A percentile compares a stretch with the other conserved stretches of the same genome.
These are phyloP conservation scores for Monochamus alternatus DNA, from an alignment of 2,888 invertebrate species.

Conservation along the genomic window DNA sequence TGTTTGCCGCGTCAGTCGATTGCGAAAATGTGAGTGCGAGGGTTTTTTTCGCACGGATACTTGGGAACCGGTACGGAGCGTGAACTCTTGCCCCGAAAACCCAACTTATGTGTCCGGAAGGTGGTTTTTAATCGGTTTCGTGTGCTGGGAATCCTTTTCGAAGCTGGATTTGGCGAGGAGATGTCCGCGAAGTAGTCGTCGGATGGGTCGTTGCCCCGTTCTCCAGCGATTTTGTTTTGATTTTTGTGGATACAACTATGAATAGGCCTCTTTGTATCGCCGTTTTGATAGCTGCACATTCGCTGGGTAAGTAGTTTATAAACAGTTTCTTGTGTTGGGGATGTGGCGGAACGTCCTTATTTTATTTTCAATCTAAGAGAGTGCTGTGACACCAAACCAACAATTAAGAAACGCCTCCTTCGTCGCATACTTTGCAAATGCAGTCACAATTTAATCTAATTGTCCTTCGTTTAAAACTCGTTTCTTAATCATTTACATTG, in stretches of 20 bases:
- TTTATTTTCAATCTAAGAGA: not conserved
- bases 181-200: conserved; percentile 13
- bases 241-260: conserved; percentile 35
- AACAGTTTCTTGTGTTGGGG: not conserved
- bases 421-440: not conserved
- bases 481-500: not conserved
- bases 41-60: conserved; percentile 34
- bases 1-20: not conserved
- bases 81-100: conserved; percentile 53
- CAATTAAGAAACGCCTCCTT: too few relatives aligned
- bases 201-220: conserved; percentile 15
- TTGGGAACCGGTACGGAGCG: conserved; percentile 46
- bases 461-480: not conserved
- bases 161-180: conserved; percentile 9
- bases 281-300: conserved; percentile 37
- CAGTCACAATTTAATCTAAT: not conserved
- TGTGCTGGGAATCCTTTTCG: conserved; percentile 6
- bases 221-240: conserved; percentile 31
- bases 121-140: conserved; percentile 15
- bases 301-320: conserved; percentile 40
- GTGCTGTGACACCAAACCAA: too few relatives aligned
- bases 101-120: conserved; percentile 9
- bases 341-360: not conserved
- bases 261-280: conserved; percentile 43
- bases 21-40: conserved; percentile 39